Evolutionary conservation across 23 tunicate genomes (phyloP).

Genomic region (Styela clava): DNA sequence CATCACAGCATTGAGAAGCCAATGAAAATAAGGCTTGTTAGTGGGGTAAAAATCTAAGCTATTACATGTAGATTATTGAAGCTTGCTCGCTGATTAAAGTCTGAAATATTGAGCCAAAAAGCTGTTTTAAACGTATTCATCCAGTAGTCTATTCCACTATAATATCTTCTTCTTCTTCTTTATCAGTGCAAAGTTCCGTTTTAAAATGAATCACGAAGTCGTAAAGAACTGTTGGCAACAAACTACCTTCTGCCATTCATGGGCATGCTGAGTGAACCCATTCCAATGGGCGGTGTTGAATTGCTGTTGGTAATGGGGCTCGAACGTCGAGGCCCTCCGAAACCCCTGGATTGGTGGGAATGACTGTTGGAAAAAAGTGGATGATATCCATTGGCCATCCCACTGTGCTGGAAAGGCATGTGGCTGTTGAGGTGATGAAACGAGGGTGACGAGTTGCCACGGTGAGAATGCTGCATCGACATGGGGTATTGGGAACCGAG

Average conservation of each 20-base stretch:
- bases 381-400: constrained; percentile 13
- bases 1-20: too few species aligned
- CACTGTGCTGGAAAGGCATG: constrained; percentile 17
- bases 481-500: background rate
- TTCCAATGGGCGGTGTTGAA: background rate
- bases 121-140: too few species aligned
- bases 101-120: too few species aligned
- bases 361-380: background rate
- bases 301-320: constrained; percentile 18
- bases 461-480: constrained; percentile 9
- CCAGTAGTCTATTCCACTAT: too few species aligned
- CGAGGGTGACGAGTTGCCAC: constrained; percentile 20
- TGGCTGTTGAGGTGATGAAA: constrained; percentile 22
- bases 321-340: constrained; percentile 17
- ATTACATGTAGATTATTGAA: too few species aligned
- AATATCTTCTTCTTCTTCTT: too few species aligned
- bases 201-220: too few species aligned
- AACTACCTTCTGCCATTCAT: constrained; percentile 7
- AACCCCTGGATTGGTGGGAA: constrained; percentile 12
- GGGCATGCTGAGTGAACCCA: constrained; percentile 19
- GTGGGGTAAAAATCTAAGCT: too few species aligned
- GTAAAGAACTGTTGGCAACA: background rate
- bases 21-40: too few species aligned
- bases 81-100: too few species aligned
- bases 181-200: background rate